Base-by-base conservation (phyloP, 2,797 vertebrate genomes). In the Leptoclinus maculatus region DNA sequence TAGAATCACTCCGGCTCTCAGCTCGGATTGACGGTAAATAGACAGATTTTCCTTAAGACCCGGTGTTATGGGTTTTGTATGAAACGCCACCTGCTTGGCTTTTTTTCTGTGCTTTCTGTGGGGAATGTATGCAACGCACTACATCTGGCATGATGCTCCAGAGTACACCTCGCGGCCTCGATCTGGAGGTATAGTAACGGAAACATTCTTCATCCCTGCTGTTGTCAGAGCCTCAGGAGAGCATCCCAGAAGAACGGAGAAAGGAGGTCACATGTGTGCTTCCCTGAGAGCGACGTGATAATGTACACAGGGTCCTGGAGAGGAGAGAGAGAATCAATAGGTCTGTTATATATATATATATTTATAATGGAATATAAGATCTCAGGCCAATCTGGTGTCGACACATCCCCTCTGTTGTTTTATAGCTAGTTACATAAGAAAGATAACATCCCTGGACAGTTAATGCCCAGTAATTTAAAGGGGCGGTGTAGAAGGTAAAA, bases 181-280 rank as follows among this genome's bases (percentile, higher is more conserved):
- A 88, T 89, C 69, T 83, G 7, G 66, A 39, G 12, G 57, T 83
- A 45, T 57, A 49, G 70, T 36, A 74, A 82, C 65, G 75, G 80
- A 86, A 89, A 84, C 83, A 80, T 86, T 63, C 53, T 79, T 82
- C 74, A 89, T 77, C 70, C 65, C 76, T 45, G 75, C 77, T 74
- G 85, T 59, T 60, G 69, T 58, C 57, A 78, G 74, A 65, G 59
- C 66, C 88, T 83, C 78, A 11, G 76, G 86, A 89, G 87, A 86
- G 64, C 49, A 69, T 81, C 43, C 32, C 66, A 51, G 66, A 85
- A 83, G 74, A 87, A 79, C 68, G 39, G 13, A 76, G 80, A 87
- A 91, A 90, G 13, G 39, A 84, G 90, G 90, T 85, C 83, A 79
- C 81, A 53, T 80, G 62, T 70, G 79, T 76, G 73, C 63, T 62